Evolutionary conservation across 1,140 invertebrate genomes (phyloP).

Genomic region (Pseudomyrmex sp.): DNA sequence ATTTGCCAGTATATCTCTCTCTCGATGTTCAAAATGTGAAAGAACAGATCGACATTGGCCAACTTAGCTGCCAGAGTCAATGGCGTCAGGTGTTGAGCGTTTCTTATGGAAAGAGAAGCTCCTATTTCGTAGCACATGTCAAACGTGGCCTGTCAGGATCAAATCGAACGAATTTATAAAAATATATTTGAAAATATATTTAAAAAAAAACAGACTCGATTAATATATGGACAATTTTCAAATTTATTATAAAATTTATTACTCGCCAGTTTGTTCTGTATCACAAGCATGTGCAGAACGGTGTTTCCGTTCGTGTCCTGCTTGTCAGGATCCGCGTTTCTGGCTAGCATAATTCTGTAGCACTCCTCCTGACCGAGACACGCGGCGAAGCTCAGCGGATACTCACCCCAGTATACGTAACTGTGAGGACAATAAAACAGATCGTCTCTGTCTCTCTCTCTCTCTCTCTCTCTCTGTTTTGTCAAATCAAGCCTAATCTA

Average conservation of each 20-base stretch:
- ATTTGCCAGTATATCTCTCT: slow-evolving; percentile 99
- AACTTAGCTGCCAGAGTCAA: slow-evolving; percentile 97
- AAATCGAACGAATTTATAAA: neutral
- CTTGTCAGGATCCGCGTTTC: slow-evolving; percentile 97
- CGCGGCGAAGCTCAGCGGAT: slow-evolving; percentile 97
- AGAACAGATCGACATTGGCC: slow-evolving; percentile 97
- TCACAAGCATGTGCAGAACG: slow-evolving; percentile 98
- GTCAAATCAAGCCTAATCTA: neutral
- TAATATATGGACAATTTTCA: neutral
- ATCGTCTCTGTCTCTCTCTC: neutral
- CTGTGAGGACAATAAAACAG: slow-evolving; percentile 82
- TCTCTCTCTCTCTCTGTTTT: neutral
- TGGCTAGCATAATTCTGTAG: slow-evolving; percentile 96
- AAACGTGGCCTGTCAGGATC: slow-evolving; percentile 91
- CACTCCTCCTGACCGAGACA: slow-evolving; percentile 99
- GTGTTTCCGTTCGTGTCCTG: slow-evolving; percentile 99
- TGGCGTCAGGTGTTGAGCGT: slow-evolving; percentile 95
- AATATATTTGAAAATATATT: no score
- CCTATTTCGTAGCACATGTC: slow-evolving; percentile 97
- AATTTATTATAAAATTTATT: neutral
- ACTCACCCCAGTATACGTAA: slow-evolving; percentile 99
- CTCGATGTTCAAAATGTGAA: slow-evolving; percentile 97
- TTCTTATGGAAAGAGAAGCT: slow-evolving; percentile 93
- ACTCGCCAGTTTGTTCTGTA: slow-evolving; percentile 96
- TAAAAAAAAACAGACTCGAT: neutral